Conservation (phyloP, 2,113 vertebrate genomes). For the Tor tambroides region DNA sequence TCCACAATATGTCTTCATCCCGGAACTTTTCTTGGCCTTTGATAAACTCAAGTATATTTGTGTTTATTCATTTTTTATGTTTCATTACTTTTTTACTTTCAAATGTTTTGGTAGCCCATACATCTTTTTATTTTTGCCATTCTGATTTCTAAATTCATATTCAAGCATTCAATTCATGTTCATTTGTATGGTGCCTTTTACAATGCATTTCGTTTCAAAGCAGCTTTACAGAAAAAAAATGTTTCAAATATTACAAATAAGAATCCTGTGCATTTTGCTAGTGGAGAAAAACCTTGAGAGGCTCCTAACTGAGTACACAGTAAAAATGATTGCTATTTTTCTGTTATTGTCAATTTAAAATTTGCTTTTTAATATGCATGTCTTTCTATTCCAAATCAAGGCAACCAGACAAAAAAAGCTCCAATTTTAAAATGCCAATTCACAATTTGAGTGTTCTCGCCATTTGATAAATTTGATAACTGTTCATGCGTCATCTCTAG, state of each 20-base stretch:
- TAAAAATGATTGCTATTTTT: background rate
- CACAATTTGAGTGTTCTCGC: slow-evolving; percentile 33
- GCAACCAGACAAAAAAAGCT: background rate
- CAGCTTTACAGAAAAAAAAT: background rate
- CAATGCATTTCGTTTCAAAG: background rate
- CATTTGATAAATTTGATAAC: slow-evolving; percentile 38
- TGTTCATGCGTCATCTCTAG: slow-evolving; percentile 39
- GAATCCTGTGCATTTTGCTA: background rate
- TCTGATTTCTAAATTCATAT: background rate
- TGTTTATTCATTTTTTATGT: background rate
- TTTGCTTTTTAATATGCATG: background rate
- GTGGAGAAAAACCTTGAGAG: background rate
- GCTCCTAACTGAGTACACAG: background rate
- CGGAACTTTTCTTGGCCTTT: slow-evolving; percentile 24
- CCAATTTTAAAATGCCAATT: background rate
- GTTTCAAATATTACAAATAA: background rate
- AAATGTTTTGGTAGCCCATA: background rate
- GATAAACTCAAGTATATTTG: slow-evolving; percentile 32
- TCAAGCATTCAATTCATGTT: background rate
- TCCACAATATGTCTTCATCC: slow-evolving; percentile 21
- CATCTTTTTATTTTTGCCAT: background rate
- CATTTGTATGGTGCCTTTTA: background rate
- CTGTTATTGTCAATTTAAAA: background rate
- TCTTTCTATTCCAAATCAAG: background rate
- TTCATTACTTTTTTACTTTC: background rate